Evolutionary conservation across 35 echinoderm and acorn worm genomes (phyloP), one percentile per base, ranked within the genome.

Genomic region (Diadema setosum): DNA sequence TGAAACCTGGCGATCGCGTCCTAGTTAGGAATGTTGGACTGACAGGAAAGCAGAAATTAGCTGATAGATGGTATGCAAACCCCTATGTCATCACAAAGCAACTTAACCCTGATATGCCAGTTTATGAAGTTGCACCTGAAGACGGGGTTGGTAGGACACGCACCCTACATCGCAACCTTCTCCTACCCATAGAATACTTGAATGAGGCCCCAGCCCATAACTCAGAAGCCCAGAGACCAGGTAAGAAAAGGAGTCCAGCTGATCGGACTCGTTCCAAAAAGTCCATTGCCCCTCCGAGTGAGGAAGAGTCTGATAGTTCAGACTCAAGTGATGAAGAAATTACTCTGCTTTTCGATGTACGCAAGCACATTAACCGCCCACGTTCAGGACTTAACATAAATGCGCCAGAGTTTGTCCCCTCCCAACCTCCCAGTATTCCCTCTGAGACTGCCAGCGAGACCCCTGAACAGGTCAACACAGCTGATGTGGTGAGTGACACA

Each of bases 11-110:
- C 42, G 94, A 96, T 85, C 35, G 85, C 2, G 90, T 97, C 15
- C 76, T 92, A 24, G 94, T 97, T 9, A 93, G 80, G 46, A 97
- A 93, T 65, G 59, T 89, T 23, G 86, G 70, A 7, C 58, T 93
- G 3, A 21, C 36, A 44, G 94, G 94, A n/a, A 93, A 97, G 60
- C 87, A 86, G 4, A 97, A 97, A 49, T 45, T 97, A 18, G 86
- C 81, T n/a, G 60, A 97, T 43, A 25, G 49, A n/a, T 97, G 94
- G 90, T 74, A 92, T 34, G 26, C 78, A 52, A 80, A 15, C 0
- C 23, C 63, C 8, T 89, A 91, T 23, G 25, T 86, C 1, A 67
- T 92, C 1, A 82, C 85, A 30, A 64, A 44, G 44, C 32, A 50
- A 39, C 69, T 90, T 21, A 67, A 43, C 36, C 45, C 35, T 23